A percentile compares a stretch with the other conserved stretches of the same genome.
phyloP scores from a whole-genome alignment of 2,797 vertebrate genomes.

The Ciconia nigra region DNA sequence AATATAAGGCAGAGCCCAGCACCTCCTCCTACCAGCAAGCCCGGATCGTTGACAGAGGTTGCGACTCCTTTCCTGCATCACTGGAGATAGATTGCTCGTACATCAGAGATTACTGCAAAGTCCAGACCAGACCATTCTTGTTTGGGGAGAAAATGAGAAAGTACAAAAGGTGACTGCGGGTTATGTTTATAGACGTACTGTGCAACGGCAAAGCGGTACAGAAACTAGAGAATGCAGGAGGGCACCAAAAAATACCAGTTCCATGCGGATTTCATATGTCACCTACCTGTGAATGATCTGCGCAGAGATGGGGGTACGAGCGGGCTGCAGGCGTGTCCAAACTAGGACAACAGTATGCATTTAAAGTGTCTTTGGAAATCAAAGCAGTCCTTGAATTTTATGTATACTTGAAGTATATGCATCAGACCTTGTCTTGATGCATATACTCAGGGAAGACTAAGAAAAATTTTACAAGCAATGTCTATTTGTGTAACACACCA shows the following conservation, averaged over 20 bases:
- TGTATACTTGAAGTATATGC: no score
- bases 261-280: not conserved
- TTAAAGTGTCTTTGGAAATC: not conserved
- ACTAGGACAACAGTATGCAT: not conserved
- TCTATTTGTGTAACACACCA: not conserved
- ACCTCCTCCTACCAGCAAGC: not conserved
- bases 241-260: slow-evolving; percentile 44
- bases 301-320: not conserved
- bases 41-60: rapidly evolving
- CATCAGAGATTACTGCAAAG: slow-evolving; percentile 37
- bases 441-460: not conserved
- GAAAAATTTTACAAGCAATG: not conserved
- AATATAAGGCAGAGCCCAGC: not conserved
- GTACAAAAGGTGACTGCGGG: slow-evolving; percentile 69
- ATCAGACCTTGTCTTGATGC: not conserved
- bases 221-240: slow-evolving; percentile 43
- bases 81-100: not conserved
- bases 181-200: slow-evolving; percentile 58
- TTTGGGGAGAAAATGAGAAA: slow-evolving; percentile 49
- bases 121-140: slow-evolving; percentile 45
- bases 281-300: slow-evolving; percentile 31
- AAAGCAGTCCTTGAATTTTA: not conserved
- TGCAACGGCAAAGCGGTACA: not conserved
- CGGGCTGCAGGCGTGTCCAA: not conserved
- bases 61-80: not conserved